Percentiles rank a stretch among this genome's conserved stretches.
Evolutionary conservation across 2,888 invertebrate genomes (phyloP).

Genomic region (Apotomis capreana): DNA sequence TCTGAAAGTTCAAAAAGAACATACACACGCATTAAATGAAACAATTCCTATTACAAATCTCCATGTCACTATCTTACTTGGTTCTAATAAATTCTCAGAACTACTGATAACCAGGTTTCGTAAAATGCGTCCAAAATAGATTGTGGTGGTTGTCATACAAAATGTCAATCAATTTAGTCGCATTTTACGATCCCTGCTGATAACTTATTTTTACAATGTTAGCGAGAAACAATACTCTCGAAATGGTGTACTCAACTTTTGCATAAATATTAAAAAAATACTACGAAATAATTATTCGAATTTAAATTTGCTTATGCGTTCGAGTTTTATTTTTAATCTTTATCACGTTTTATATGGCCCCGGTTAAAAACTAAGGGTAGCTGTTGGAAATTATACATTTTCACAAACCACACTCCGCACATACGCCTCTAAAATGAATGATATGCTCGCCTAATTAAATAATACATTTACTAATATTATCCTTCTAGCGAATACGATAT

Average conservation of each 20-base stretch:
- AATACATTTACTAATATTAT: constrained; percentile 28
- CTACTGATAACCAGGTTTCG: not conserved
- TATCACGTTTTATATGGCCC: constrained; percentile 34
- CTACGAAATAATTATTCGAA: constrained; percentile 4
- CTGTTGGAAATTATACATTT: not conserved
- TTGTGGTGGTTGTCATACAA: too few species aligned
- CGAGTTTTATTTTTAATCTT: constrained; percentile 9
- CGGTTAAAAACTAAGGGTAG: constrained; percentile 23
- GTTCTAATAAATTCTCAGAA: constrained; percentile 19
- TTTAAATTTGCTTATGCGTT: not conserved
- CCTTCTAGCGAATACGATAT: constrained; percentile 21
- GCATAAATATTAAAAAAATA: not conserved
- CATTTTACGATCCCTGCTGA: too few species aligned
- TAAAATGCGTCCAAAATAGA: too few species aligned
- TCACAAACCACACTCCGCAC: constrained; percentile 16
- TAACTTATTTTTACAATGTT: constrained; percentile 1
- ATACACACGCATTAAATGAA: not conserved
- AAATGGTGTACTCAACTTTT: not conserved
- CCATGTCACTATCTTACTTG: constrained; percentile 12
- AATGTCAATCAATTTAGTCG: too few species aligned
- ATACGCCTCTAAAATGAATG: constrained; percentile 35
- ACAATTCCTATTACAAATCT: constrained; percentile 35
- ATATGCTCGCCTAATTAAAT: constrained; percentile 42
- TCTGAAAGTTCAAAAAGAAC: not conserved
- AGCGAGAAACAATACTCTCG: not conserved